These are phyloP conservation scores for Lepus timidus DNA, from an alignment of 2,113 vertebrate species.

Conservation along the genomic window DNA sequence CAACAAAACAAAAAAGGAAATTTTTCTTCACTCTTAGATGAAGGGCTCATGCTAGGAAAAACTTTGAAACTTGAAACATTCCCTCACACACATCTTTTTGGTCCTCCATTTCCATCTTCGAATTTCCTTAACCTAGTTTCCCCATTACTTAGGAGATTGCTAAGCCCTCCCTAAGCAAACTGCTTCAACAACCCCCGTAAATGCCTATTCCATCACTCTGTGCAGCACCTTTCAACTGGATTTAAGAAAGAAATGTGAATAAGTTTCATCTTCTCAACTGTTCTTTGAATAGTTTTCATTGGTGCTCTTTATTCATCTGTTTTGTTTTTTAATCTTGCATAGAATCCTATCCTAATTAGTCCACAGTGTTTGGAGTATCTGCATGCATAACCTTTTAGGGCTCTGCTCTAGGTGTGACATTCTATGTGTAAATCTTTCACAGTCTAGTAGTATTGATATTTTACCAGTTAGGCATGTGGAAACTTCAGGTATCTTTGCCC, in stretches of 20 bases:
- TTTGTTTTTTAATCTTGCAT: not conserved
- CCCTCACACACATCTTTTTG: not conserved
- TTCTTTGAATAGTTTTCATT: not conserved
- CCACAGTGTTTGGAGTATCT: not conserved
- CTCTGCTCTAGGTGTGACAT: not conserved
- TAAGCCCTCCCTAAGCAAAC: not conserved
- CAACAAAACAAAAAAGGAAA: not conserved
- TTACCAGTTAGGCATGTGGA: not conserved
- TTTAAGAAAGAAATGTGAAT: slow-evolving; percentile 43
- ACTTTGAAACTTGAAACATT: not conserved
- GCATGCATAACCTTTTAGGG: not conserved
- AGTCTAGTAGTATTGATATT: not conserved
- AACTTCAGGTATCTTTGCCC: not conserved
- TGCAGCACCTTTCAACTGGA: not conserved
- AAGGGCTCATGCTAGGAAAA: not conserved
- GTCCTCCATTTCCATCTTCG: not conserved
- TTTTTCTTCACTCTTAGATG: not conserved
- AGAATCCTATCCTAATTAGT: not conserved
- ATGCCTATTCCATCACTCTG: not conserved
- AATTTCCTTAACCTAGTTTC: not conserved
- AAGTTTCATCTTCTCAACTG: not conserved
- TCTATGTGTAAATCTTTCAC: not conserved
- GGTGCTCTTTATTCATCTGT: not conserved
- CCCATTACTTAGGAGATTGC: not conserved
- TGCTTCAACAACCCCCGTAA: not conserved